A percentile compares a stretch with the other conserved stretches of the same genome.
Evolutionary conservation across 1,140 invertebrate species (phyloP).

Genomic region (Dufourea novaeangliae): DNA sequence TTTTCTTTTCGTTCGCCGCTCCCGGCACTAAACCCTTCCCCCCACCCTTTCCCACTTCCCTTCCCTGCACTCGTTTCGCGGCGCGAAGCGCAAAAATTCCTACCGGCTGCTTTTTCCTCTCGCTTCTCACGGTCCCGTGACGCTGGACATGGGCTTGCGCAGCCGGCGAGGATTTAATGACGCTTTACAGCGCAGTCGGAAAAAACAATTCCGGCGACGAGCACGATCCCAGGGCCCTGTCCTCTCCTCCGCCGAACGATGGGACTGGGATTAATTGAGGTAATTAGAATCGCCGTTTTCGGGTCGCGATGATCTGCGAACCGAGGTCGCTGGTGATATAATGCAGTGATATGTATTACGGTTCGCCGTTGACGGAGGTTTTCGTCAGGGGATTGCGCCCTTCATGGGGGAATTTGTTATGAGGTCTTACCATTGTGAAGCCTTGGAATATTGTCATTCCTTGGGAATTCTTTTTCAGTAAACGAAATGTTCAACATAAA

Average conservation of each 20-base stretch:
- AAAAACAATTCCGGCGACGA: constrained; percentile 10
- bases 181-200: neutral
- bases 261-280: constrained; percentile 3
- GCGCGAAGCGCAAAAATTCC: constrained; percentile 19
- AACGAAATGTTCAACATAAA: too few relatives aligned
- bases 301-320: neutral
- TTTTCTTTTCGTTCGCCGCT: constrained; percentile 54
- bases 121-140: neutral
- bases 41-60: constrained; percentile 2
- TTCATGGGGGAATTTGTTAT: too few relatives aligned
- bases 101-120: constrained; percentile 4
- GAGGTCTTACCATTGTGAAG: too few relatives aligned
- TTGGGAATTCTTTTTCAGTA: too few relatives aligned
- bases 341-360: too few relatives aligned
- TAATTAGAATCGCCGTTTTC: constrained; percentile 4
- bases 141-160: constrained; percentile 8
- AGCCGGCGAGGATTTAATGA: constrained; percentile 22
- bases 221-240: neutral
- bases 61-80: constrained; percentile 21
- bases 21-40: constrained; percentile 36
- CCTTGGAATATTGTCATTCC: too few relatives aligned
- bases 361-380: too few relatives aligned
- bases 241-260: too few relatives aligned
- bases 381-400: too few relatives aligned
- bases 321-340: too few relatives aligned